Conservation (phyloP, 2,888 invertebrate species). For the Ophioninae sp. region DNA sequence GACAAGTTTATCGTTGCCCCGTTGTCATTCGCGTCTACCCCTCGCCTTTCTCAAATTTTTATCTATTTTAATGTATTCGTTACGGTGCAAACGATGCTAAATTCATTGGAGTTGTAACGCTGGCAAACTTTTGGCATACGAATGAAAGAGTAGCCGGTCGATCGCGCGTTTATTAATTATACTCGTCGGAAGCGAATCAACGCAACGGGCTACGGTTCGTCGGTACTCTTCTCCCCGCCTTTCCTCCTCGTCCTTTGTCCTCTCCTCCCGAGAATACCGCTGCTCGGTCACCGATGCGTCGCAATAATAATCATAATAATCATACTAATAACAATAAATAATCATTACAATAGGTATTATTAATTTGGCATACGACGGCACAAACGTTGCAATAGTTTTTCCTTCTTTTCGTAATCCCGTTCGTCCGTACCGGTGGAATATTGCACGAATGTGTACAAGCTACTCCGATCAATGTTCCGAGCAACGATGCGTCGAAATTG, state of each 20-base stretch:
- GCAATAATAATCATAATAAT: constrained; percentile 57
- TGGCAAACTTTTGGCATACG: constrained; percentile 60
- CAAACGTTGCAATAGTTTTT: constrained; percentile 63
- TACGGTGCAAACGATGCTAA: constrained; percentile 59
- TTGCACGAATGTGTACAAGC: constrained; percentile 60
- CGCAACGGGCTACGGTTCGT: constrained; percentile 66
- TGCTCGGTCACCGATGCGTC: constrained; percentile 67
- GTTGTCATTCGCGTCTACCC: not conserved
- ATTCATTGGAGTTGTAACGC: constrained; percentile 52
- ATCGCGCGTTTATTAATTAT: constrained; percentile 64
- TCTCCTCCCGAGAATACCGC: constrained; percentile 65
- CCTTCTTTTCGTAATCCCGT: constrained; percentile 17
- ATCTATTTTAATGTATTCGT: constrained; percentile 46
- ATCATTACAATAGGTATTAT: constrained; percentile 69
- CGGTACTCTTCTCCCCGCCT: constrained; percentile 27
- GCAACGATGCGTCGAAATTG: constrained; percentile 1
- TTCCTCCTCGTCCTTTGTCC: constrained; percentile 7
- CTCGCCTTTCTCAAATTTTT: constrained; percentile 45
- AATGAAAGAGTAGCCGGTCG: constrained; percentile 60
- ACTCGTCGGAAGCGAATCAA: constrained; percentile 69
- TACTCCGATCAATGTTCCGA: constrained; percentile 25
- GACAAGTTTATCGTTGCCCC: constrained; percentile 38
- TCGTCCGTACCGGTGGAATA: constrained; percentile 53
- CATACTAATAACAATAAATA: constrained; percentile 59
- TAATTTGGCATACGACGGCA: constrained; percentile 73